Evolutionary conservation across 1,140 invertebrate species (phyloP), one percentile per base, ranked within the genome.

Genomic region (Drosophila pseudoobscura): DNA sequence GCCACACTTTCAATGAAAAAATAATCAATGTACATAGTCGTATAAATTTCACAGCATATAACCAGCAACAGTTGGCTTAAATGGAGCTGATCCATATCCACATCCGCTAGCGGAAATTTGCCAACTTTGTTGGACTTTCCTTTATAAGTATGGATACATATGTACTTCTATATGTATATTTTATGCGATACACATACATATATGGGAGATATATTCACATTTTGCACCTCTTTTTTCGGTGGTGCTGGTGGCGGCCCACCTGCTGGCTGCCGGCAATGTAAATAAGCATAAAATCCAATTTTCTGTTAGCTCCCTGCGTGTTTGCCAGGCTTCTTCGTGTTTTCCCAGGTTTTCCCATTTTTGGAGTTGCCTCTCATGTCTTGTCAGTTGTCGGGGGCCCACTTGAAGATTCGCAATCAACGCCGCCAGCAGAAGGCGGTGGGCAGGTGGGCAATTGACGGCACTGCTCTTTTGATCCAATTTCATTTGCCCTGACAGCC

Each of bases 271-370:
- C 53, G 17, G 49, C 53, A 65, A 87, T 87, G 73, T 85, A 87
- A 85, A 80, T 85, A 85, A 85, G 80, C 73, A 80, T 80, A 77
- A 85, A 85, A 85, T 84, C 73, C 82, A 85, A 85, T 87, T 84
- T 64, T 87, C 49, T 46, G 56, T 50, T 54, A 43, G 61, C 78
- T 76, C 78, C 72, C 56, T 85, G 60, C 26, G 46, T 58, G 58
- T 61, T 53, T 75, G 70, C 55, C 31, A 15, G 51, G 39, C 55
- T 43, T 69, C 58, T 51, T 68, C 26, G 47, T 39, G 44, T 51
- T 54, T 7, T 44, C 52, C 43, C 31, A 17, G 43, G 22, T 43
- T 43, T 50, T 22, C 51, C 31, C 20, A 46, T 56, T 24, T 15
- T 39, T 53, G 15, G 49, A 29, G 7, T 7, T 41, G 17, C 44